phyloP scores from a whole-genome alignment of 1,140 invertebrate genomes.

The Pachypeltis micranthus region DNA sequence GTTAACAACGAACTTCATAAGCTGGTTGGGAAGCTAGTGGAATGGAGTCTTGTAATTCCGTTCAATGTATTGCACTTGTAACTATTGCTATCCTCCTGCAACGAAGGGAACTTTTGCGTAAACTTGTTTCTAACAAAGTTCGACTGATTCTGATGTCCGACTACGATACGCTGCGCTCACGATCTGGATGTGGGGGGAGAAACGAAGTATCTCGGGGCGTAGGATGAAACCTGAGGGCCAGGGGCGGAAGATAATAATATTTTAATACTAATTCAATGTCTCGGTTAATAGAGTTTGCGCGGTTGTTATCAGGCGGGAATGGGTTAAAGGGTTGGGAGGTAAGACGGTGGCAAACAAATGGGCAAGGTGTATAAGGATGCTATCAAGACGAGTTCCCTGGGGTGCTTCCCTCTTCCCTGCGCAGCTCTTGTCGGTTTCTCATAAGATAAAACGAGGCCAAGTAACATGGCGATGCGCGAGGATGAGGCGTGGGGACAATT shows the following conservation, averaged over 20 bases:
- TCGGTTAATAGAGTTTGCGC: constrained; percentile 5
- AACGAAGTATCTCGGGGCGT: too few species aligned
- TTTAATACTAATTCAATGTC: constrained; percentile 7
- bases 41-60: too few species aligned
- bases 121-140: too few species aligned
- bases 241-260: background rate
- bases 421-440: background rate
- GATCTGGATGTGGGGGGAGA: too few species aligned
- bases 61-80: too few species aligned
- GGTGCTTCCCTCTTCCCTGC: too few species aligned
- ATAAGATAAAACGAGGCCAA: constrained; percentile 8
- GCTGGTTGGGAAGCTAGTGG: too few species aligned
- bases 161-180: too few species aligned
- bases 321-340: background rate
- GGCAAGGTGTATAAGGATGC: constrained; percentile 5
- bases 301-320: constrained; percentile 8
- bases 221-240: background rate
- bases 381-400: constrained; percentile 9
- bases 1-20: too few species aligned
- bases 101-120: too few species aligned
- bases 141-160: too few species aligned
- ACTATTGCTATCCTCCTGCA: too few species aligned
- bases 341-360: background rate
- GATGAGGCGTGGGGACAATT: background rate
- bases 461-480: background rate